Base-by-base conservation (phyloP, 2,113 vertebrate species). In the Percina caprodes region DNA sequence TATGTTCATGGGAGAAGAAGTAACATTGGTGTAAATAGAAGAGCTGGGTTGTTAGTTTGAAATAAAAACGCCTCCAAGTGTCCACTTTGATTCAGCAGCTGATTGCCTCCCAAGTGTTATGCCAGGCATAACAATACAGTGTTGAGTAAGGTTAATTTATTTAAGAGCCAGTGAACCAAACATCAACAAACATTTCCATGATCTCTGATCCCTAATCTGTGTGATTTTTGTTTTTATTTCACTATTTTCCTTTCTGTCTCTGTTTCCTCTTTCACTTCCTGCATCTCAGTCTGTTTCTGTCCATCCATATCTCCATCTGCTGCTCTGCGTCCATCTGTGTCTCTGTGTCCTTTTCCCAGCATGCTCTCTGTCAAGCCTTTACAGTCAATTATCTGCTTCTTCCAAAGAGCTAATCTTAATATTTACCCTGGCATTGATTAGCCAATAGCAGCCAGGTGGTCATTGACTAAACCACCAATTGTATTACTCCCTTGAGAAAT, bases 341-440 rank as follows among this genome's bases (percentile, higher is more conserved):
- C 69, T 67, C 35, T n/a, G 18, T 74, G 61, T 76, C 79, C 58
- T 72, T 66, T 65, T 72, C 70, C 58, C 85, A 75, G 76, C 61
- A 49, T 83, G 69, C 61, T 49, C 49, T 86, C 74, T 77, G 73
- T 90, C 86, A 80, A 73, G 56, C 48, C 54, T 75, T 80, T 82
- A 70, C 55, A 83, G 82, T 88, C 69, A 90, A 71, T 88, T 85
- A 88, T 91, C 69, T 8, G 11, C 49, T 54, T 87, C 56, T 63
- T 71, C 70, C 74, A 58, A 88, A 79, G 54, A 79, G 83, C 72
- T 90, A 55, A 89, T 91, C 77, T 80, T 85, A 80, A 90, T 89
- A 79, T 93, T 92, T 90, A 78, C 88, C 80, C 52, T 52, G 75
- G 49, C 85, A 88, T 92, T 84, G 81, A 93, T 89, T 81, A 86